Percentiles rank a stretch among this genome's conserved stretches.
Evolutionary conservation across 2,888 invertebrate genomes (phyloP).

Genomic region (Mycalesis mineus): DNA sequence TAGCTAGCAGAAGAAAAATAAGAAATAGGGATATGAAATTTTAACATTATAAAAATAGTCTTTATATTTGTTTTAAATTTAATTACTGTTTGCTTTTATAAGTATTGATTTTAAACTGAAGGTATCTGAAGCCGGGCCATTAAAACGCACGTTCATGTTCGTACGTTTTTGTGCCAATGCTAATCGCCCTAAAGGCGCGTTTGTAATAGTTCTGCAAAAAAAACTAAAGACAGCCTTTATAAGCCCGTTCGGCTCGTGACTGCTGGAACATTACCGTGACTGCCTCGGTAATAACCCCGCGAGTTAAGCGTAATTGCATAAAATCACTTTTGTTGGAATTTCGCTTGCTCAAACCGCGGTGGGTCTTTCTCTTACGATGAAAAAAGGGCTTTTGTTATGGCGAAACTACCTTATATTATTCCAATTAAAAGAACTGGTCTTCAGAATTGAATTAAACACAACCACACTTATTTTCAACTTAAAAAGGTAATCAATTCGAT

Average conservation of each 20-base stretch:
- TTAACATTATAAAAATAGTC: too few species aligned
- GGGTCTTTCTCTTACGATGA: constrained; percentile 57
- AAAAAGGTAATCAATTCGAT: too few species aligned
- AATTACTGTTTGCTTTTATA: too few species aligned
- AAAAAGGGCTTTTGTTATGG: constrained; percentile 35
- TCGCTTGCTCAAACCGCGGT: constrained; percentile 62
- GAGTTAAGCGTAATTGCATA: constrained; percentile 71
- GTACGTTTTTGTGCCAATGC: neutral
- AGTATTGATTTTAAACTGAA: too few species aligned
- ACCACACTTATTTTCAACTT: neutral
- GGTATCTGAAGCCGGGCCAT: too few species aligned
- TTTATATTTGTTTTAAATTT: too few species aligned
- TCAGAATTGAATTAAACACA: neutral
- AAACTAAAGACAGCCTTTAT: constrained; percentile 20
- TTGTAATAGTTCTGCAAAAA: constrained; percentile 22
- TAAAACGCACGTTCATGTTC: too few species aligned
- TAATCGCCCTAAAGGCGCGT: constrained; percentile 14
- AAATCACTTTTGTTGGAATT: constrained; percentile 72
- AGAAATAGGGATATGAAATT: too few species aligned
- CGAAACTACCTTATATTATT: constrained; percentile 1
- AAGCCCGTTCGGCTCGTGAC: constrained; percentile 53
- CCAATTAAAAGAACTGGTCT: constrained; percentile 2
- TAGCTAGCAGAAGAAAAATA: too few species aligned
- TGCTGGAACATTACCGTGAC: constrained; percentile 49
- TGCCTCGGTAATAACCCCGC: constrained; percentile 68